phyloP scores from a whole-genome alignment of 2,113 vertebrate genomes.

The Atherinomorus stipes region DNA sequence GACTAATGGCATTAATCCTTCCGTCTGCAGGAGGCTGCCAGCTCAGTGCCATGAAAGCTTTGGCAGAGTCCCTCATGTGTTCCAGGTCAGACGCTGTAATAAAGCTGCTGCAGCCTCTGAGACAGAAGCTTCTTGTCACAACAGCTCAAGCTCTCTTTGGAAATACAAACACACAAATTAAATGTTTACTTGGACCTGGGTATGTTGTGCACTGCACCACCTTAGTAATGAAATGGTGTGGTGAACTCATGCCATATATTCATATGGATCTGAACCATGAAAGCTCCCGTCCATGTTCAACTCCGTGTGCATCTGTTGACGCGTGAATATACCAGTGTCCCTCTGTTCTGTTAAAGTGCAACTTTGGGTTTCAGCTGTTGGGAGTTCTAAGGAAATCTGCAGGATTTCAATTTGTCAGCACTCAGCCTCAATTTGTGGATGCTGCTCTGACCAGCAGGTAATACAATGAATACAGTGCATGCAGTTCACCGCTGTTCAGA shows the following conservation, averaged over 20 bases:
- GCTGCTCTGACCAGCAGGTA: constrained; percentile 20
- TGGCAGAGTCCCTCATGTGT: constrained; percentile 37
- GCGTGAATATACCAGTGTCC: constrained; percentile 13
- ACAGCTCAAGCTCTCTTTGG: constrained; percentile 11
- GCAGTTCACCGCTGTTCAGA: neutral
- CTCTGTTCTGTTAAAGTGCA: neutral
- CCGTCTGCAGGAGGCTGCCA: constrained; percentile 30
- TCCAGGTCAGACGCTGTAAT: constrained; percentile 34
- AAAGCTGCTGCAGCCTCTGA: constrained; percentile 12
- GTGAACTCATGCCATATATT: constrained; percentile 30
- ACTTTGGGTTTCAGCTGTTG: constrained; percentile 21
- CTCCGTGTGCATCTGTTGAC: neutral
- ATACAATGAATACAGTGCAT: neutral
- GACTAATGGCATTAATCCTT: constrained; percentile 66
- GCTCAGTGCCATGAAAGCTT: constrained; percentile 26
- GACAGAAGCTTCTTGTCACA: constrained; percentile 9
- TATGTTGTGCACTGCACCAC: constrained; percentile 4
- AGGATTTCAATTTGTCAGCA: constrained; percentile 36
- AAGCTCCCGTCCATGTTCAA: constrained; percentile 22
- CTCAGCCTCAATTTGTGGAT: constrained; percentile 18
- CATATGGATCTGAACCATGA: constrained; percentile 21
- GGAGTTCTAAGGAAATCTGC: constrained; percentile 23
- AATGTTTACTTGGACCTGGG: constrained; percentile 40
- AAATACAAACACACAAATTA: constrained; percentile 58
- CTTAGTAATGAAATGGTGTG: constrained; percentile 35